A percentile compares a stretch with the other conserved stretches of the same genome.
These are phyloP conservation scores for Lasiurus cinereus DNA, from an alignment of 2,113 vertebrate species.

Conservation along the genomic window DNA sequence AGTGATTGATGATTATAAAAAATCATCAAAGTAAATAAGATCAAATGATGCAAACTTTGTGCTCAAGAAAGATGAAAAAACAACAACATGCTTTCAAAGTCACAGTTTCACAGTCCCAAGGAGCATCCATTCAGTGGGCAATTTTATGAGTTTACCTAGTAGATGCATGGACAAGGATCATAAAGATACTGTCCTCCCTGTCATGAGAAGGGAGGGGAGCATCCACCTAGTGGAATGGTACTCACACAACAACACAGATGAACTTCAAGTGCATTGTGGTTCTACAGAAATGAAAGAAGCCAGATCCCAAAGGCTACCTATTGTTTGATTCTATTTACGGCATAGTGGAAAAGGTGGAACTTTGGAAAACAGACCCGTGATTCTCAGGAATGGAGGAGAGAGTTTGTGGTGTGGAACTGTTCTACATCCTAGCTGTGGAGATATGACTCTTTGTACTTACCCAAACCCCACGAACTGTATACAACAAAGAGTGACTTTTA, in stretches of 20 bases:
- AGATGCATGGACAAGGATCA: background rate
- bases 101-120: constrained; percentile 43
- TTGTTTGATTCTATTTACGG: background rate
- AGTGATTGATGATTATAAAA: constrained; percentile 47
- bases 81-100: constrained; percentile 30
- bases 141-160: constrained; percentile 4
- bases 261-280: background rate
- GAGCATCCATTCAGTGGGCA: background rate
- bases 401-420: background rate
- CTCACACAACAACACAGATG: background rate
- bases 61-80: constrained; percentile 53
- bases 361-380: background rate
- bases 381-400: background rate
- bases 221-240: background rate
- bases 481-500: constrained; percentile 31
- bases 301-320: background rate
- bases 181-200: background rate
- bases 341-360: background rate
- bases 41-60: background rate
- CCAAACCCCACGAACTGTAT: background rate
- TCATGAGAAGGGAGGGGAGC: background rate
- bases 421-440: background rate
- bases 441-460: background rate
- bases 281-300: background rate
- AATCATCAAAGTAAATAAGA: constrained; percentile 59